Conservation (phyloP, 2,797 vertebrate species). For the Apodemus agrarius region DNA sequence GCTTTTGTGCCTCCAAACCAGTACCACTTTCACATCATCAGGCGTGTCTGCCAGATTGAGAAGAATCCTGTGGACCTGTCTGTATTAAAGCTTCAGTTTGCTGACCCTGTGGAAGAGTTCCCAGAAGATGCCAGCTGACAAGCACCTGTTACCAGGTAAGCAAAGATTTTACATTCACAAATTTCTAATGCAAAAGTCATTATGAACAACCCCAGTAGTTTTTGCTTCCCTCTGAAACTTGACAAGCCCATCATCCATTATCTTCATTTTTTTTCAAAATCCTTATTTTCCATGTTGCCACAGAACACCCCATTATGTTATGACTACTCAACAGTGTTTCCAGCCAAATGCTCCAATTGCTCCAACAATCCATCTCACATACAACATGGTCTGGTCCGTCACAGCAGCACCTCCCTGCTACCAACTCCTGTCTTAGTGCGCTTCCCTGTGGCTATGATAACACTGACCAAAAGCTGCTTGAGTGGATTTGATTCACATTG, state of each 20-base stretch:
- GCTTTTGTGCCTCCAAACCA: not conserved
- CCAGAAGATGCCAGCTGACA: too few species aligned
- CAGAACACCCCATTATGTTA: too few species aligned
- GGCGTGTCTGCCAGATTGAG: not conserved
- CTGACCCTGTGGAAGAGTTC: too few species aligned
- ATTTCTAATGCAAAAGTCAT: not conserved
- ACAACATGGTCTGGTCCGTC: too few species aligned
- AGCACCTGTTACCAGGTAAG: not conserved
- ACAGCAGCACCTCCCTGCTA: not conserved
- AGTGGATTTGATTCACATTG: not conserved
- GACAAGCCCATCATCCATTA: not conserved
- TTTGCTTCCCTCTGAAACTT: not conserved
- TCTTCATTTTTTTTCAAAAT: not conserved
- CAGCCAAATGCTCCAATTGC: not conserved
- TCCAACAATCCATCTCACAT: not conserved
- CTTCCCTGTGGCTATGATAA: not conserved
- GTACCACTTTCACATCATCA: not conserved
- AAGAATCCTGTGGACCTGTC: not conserved
- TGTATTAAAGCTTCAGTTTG: not conserved
- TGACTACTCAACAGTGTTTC: not conserved
- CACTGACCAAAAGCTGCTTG: not conserved
- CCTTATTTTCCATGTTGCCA: not conserved
- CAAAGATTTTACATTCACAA: not conserved
- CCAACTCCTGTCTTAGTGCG: too few species aligned
- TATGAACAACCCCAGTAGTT: fast-evolving